Evolutionary conservation across 2,797 vertebrate genomes (phyloP).

Genomic region (Eleutherodactylus coqui): DNA sequence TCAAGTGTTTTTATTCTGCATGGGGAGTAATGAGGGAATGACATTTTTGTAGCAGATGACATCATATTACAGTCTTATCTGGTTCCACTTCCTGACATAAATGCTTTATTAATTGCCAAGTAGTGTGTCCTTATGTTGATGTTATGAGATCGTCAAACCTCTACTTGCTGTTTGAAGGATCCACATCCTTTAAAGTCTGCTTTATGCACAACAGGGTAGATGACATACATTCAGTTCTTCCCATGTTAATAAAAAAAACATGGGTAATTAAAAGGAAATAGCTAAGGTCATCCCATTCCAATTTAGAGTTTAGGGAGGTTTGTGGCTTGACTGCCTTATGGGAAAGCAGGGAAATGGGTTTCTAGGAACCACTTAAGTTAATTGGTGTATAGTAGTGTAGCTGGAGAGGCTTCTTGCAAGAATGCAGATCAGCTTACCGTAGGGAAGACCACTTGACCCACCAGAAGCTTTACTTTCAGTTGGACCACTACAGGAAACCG

Average conservation of each 20-base stretch:
- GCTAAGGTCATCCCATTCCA: conserved; percentile 8
- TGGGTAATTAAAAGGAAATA: background rate
- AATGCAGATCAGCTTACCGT: no score
- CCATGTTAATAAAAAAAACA: conserved; percentile 20
- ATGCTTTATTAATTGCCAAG: conserved; percentile 47
- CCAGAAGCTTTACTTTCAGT: no score
- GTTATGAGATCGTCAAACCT: background rate
- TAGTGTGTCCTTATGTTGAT: conserved; percentile 33
- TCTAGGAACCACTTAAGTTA: background rate
- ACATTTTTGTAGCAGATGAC: conserved; percentile 46
- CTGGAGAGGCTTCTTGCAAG: no score
- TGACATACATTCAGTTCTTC: background rate
- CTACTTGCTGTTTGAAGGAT: background rate
- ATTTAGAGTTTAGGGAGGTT: background rate
- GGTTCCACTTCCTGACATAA: conserved; percentile 24
- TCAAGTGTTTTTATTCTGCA: conserved; percentile 45
- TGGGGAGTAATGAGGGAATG: conserved; percentile 15
- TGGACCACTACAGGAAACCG: no score
- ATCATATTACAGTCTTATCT: conserved; percentile 51
- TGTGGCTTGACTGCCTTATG: background rate
- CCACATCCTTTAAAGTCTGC: background rate
- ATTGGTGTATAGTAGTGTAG: no score
- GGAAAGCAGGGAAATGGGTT: background rate
- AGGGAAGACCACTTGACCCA: no score
- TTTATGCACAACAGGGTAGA: background rate